Evolutionary conservation across 2,797 vertebrate species (phyloP), one percentile per base, ranked within the genome.

Genomic region (Prionace glauca): DNA sequence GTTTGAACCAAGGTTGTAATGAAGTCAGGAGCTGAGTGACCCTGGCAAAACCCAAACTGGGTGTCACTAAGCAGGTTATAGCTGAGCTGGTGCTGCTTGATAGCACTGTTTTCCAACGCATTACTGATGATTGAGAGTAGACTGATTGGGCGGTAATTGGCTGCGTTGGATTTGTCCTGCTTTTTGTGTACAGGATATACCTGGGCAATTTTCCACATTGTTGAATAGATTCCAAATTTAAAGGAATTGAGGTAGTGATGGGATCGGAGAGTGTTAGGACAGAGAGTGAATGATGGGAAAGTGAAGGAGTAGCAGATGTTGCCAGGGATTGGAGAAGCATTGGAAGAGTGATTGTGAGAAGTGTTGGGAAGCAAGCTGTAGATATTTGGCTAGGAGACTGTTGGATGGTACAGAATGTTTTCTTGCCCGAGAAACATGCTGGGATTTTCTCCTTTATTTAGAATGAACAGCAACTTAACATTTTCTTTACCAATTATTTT

Each of bases 401-500:
- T 29, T 88, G 1, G 12, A 4, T 88, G 50, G 3, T 5, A 88
- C 14, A 22, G 24, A 60, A 88, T 16, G 36, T 56, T 88, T 32
- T 60, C 26, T 88, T 4, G 10, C 10, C 50, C 60, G 56, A 56
- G 50, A 88, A 88, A 12, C 45, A 88, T 60, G 50, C 86, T 60
- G 50, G 2, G 50, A 60, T 88, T 60, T 32, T 60, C 86, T 88
- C 8, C 45, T 26, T 14, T 26, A 10, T 29, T 14, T 29, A 12
- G 24, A 88, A 88, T 3, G 14, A 88, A 88, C 9, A 2, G 18
- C 41, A 26, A 32, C 50, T 56, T 88, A 2, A 88, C 26, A 60
- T 88, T 56, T 88, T 60, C 50, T 88, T 50, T 4, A 88, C 86
- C 50, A 88, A 88, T 88, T 88, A 88, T 88, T 88, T 88, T 50